Percentiles rank a stretch among this genome's conserved stretches.
Conservation (phyloP, 2,113 vertebrate genomes). For the Xiphophorus maculatus region DNA sequence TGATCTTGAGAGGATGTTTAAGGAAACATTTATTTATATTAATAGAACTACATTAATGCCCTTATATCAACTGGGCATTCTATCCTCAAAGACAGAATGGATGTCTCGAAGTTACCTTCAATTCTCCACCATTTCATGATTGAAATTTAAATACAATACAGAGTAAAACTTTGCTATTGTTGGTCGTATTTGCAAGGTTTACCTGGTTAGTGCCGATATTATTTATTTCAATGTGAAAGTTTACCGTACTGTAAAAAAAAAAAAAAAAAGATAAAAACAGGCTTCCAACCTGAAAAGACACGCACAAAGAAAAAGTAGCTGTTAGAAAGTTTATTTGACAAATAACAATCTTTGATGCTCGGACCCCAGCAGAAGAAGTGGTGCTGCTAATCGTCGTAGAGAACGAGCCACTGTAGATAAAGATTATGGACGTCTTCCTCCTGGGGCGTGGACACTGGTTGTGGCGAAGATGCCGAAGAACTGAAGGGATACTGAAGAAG, state of each 20-base stretch:
- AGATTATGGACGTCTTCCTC: too few relatives aligned
- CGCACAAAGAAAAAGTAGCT: too few relatives aligned
- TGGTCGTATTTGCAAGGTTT: too few relatives aligned
- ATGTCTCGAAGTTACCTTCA: slow-evolving; percentile 42
- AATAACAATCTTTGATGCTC: too few relatives aligned
- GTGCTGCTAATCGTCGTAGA: too few relatives aligned
- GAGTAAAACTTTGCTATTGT: background rate
- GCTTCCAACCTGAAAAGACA: too few relatives aligned
- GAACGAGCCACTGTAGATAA: too few relatives aligned
- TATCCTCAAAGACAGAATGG: slow-evolving; percentile 14
- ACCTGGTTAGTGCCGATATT: background rate
- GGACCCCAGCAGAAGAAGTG: too few relatives aligned
- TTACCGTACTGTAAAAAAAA: background rate
- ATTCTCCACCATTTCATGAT: background rate
- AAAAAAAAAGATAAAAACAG: background rate
- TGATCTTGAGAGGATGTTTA: slow-evolving; percentile 7
- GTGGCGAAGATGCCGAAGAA: too few relatives aligned
- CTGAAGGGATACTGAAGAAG: too few relatives aligned
- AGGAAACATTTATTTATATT: slow-evolving; percentile 23
- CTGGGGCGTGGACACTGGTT: too few relatives aligned
- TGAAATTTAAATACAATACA: background rate
- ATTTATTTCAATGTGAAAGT: background rate
- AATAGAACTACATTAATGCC: slow-evolving; percentile 6
- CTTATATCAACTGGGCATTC: slow-evolving; percentile 17
- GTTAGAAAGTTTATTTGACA: too few relatives aligned